Percentiles rank a stretch among this genome's conserved stretches.
Evolutionary conservation across 1,140 invertebrate genomes (phyloP).

Genomic region (Ceratosolen solmsi): DNA sequence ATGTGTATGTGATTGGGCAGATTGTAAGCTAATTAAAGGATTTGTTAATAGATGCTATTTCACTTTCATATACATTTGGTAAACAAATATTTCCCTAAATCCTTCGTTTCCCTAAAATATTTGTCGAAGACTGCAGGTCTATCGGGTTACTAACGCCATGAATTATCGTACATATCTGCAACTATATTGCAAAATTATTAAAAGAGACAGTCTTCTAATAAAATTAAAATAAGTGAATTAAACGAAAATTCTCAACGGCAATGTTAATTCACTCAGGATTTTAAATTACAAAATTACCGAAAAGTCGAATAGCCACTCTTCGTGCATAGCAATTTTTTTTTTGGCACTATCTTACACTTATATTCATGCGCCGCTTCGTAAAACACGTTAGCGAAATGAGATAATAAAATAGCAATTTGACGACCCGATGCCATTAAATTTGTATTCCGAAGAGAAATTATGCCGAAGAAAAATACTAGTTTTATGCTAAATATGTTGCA

Average conservation of each 20-base stretch:
- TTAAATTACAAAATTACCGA: constrained; percentile 36
- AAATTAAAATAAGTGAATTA: constrained; percentile 19
- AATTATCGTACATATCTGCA: not conserved
- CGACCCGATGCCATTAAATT: constrained; percentile 31
- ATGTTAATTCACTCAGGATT: constrained; percentile 33
- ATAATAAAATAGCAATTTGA: constrained; percentile 51
- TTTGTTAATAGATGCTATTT: too few species aligned
- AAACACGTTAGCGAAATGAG: constrained; percentile 48
- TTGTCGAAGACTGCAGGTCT: too few species aligned
- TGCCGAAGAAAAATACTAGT: constrained; percentile 12
- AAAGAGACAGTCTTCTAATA: not conserved
- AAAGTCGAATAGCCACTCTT: not conserved
- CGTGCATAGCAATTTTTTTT: constrained; percentile 27
- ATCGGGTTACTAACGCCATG: too few species aligned
- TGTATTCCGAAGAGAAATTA: constrained; percentile 39
- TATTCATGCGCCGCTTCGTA: constrained; percentile 12
- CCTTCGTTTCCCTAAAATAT: too few species aligned
- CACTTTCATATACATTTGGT: too few species aligned
- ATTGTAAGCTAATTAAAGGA: too few species aligned
- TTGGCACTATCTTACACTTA: constrained; percentile 39
- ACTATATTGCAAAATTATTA: not conserved
- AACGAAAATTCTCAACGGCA: constrained; percentile 10
- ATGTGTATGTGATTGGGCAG: too few species aligned
- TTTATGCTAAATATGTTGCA: constrained; percentile 43
- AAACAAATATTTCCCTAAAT: too few species aligned